Conservation (phyloP, 37 sponge, comb jelly and placozoan species). For the Hormiphora californensis region DNA sequence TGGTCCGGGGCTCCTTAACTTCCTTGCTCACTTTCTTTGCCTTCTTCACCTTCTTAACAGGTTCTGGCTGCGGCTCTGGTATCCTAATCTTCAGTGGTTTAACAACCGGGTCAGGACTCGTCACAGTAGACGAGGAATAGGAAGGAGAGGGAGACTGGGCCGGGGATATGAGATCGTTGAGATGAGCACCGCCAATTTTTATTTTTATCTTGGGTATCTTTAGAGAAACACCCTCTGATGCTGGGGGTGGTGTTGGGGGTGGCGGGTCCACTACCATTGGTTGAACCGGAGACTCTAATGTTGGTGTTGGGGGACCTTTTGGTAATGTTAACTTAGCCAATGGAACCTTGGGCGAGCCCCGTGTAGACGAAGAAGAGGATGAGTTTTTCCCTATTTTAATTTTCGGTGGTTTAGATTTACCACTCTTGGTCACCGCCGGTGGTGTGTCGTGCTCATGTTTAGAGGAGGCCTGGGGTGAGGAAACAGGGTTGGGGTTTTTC, state of each 20-base stretch:
- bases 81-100: conserved; percentile 4
- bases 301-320: too few species aligned
- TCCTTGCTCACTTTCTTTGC: neutral
- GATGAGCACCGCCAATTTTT: conserved; percentile 1
- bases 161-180: neutral
- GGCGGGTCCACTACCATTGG: neutral
- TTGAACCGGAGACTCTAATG: too few species aligned
- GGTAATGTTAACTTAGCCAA: too few species aligned
- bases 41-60: conserved; percentile 43
- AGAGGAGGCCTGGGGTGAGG: neutral
- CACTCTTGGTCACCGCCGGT: neutral
- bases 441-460: neutral
- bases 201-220: conserved; percentile 46
- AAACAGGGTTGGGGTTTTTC: conserved; percentile 29
- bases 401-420: conserved; percentile 19
- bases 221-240: neutral
- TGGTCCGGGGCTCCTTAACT: neutral
- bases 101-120: neutral
- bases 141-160: neutral
- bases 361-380: neutral
- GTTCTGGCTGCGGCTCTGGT: conserved; percentile 1
- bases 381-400: conserved; percentile 27
- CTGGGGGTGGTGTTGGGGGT: neutral
- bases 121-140: neutral
- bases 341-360: neutral